phyloP scores from a whole-genome alignment of 2,797 vertebrate genomes.

The Heliangelus exortis region DNA sequence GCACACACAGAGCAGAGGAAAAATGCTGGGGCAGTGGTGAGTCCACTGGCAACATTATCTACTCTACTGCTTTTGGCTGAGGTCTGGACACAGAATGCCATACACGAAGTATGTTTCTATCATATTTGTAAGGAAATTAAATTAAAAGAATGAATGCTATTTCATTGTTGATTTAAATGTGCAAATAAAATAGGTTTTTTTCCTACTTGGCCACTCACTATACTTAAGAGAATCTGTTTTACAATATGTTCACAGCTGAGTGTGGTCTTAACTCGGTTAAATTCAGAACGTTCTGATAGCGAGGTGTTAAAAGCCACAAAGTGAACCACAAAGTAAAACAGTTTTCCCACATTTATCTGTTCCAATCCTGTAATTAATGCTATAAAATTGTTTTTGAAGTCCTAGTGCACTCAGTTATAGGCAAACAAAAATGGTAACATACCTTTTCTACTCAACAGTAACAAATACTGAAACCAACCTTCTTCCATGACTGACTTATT shows the following conservation, averaged over 20 bases:
- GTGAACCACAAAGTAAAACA: not conserved
- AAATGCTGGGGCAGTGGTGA: not conserved
- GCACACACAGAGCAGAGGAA: not conserved
- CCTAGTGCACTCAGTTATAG: not conserved
- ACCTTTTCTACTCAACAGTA: not conserved
- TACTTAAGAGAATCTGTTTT: not conserved
- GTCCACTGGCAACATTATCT: not conserved
- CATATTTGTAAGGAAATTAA: not conserved
- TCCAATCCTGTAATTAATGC: not conserved
- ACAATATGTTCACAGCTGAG: not conserved
- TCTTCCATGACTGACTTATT: not conserved
- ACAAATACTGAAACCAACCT: not conserved
- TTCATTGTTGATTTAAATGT: not conserved
- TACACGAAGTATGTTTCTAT: not conserved
- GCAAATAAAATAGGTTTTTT: not conserved
- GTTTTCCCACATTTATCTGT: not conserved
- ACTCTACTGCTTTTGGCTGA: not conserved
- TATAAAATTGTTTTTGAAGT: not conserved
- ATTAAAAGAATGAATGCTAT: not conserved
- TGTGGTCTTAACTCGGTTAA: not conserved
- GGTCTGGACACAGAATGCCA: not conserved
- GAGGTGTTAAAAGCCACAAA: not conserved
- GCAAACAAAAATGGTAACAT: not conserved
- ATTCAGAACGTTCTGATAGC: not conserved
- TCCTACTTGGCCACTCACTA: not conserved